phyloP scores from a whole-genome alignment of 2,113 vertebrate species.

The Lepus europaeus region DNA sequence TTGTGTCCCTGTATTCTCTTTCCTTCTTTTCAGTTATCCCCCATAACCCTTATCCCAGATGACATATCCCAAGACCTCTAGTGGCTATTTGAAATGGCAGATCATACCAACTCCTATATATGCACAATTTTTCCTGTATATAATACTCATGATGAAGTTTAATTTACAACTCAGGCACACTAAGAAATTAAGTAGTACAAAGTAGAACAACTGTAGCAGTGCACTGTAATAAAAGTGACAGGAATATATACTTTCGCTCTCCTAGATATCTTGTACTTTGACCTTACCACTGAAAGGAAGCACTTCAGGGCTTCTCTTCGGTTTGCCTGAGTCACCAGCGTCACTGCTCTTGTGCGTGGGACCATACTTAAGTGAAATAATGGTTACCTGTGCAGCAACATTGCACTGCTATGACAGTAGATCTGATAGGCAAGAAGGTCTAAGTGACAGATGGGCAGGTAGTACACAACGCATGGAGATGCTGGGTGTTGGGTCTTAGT shows the following conservation, averaged over 20 bases:
- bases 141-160: neutral
- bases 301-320: neutral
- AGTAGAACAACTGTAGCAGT: neutral
- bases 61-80: too few species aligned
- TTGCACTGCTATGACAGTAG: fast-evolving
- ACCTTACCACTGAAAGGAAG: neutral
- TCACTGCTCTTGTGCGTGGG: neutral
- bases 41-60: too few species aligned
- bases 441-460: neutral
- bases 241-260: neutral
- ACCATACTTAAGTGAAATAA: neutral
- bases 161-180: neutral
- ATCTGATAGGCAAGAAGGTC: neutral
- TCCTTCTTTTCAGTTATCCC: too few species aligned
- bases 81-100: neutral
- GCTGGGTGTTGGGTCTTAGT: too few species aligned
- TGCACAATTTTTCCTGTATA: neutral
- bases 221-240: neutral
- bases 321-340: neutral
- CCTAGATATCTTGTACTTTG: neutral
- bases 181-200: neutral
- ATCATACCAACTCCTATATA: neutral
- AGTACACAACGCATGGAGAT: fast-evolving
- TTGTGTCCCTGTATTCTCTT: too few species aligned
- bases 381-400: neutral